phyloP scores from a whole-genome alignment of 2,888 invertebrate genomes.

The Galerucella calmariensis region DNA sequence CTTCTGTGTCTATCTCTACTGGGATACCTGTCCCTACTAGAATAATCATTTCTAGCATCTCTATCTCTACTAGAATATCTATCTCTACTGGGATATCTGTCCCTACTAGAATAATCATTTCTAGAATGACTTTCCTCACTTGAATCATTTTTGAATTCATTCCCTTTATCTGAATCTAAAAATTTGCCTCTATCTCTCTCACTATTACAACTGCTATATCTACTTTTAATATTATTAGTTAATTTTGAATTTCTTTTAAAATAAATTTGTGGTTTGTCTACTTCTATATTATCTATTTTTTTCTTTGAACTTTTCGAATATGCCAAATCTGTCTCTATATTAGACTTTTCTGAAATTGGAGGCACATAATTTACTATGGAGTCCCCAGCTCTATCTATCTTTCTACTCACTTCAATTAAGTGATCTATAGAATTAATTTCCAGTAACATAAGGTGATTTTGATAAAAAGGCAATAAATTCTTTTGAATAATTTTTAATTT shows the following conservation, averaged over 20 bases:
- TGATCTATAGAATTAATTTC: neutral
- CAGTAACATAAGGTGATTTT: neutral
- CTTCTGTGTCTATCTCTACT: slow-evolving; percentile 2
- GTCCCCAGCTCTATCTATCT: slow-evolving; percentile 9
- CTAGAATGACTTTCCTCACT: neutral
- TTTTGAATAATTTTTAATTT: slow-evolving; percentile 2
- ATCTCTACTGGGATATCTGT: too few relatives aligned
- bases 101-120: neutral
- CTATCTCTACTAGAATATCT: slow-evolving; percentile 1
- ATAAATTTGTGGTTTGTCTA: neutral
- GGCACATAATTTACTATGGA: slow-evolving; percentile 3
- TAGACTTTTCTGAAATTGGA: slow-evolving; percentile 4
- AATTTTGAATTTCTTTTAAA: neutral
- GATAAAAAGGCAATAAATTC: neutral
- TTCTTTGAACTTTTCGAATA: neutral
- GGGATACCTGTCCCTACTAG: too few relatives aligned
- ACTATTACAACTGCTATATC: slow-evolving; percentile 2
- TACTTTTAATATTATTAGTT: neutral
- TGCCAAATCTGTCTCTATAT: slow-evolving; percentile 2
- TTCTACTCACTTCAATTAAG: slow-evolving; percentile 17
- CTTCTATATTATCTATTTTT: slow-evolving; percentile 17
- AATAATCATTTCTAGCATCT: neutral
- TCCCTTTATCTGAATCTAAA: neutral
- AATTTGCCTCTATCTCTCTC: neutral
- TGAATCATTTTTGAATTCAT: neutral